phyloP scores from a whole-genome alignment of 2,113 vertebrate genomes.

The Lipotes vexillifer region DNA sequence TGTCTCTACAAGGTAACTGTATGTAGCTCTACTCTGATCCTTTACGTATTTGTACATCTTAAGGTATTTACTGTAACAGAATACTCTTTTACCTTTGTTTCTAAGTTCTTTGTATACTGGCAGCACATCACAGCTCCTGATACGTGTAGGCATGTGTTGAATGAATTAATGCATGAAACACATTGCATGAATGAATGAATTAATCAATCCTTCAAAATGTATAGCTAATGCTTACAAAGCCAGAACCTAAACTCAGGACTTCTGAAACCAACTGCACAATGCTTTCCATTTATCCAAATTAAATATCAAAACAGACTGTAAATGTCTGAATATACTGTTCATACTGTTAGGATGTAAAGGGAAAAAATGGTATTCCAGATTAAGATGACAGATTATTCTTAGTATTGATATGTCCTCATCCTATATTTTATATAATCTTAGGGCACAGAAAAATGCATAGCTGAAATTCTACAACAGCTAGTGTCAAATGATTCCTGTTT shows the following conservation, averaged over 20 bases:
- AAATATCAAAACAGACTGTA: neutral
- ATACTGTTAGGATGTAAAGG: neutral
- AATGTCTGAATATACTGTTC: neutral
- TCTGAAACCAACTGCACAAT: neutral
- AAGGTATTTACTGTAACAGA: neutral
- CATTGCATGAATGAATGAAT: neutral
- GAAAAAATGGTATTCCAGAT: neutral
- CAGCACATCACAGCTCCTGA: neutral
- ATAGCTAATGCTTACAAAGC: neutral
- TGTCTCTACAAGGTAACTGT: neutral
- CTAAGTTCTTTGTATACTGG: neutral
- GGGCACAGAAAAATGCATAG: neutral
- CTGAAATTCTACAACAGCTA: slow-evolving; percentile 25
- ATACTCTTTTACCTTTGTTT: neutral
- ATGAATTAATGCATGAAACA: neutral
- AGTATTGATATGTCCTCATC: neutral
- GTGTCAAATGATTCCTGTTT: neutral
- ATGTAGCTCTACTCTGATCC: neutral
- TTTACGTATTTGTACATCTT: neutral
- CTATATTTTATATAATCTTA: neutral
- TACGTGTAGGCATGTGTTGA: neutral
- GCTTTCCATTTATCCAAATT: neutral
- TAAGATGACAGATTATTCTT: neutral
- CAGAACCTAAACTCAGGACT: neutral
- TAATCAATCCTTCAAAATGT: neutral